Conservation (phyloP, 2,888 invertebrate genomes). For the Tenthredo notha region DNA sequence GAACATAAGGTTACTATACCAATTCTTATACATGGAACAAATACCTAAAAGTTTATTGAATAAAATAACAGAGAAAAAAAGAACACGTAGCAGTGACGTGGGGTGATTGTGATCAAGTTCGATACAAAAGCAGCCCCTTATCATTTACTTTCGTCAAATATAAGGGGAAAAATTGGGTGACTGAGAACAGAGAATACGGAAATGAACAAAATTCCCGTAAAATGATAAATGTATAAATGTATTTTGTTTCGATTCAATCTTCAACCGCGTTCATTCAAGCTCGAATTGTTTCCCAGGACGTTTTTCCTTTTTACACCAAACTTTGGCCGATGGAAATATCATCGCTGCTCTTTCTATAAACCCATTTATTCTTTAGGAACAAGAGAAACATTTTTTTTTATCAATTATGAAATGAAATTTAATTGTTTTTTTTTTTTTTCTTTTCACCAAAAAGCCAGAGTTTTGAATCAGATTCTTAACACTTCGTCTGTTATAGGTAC, state of each 20-base stretch:
- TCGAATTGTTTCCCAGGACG: not conserved
- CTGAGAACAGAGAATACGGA: not conserved
- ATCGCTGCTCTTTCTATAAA: not conserved
- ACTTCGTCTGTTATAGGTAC: too few species aligned
- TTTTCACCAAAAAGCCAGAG: too few species aligned
- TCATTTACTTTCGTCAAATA: constrained; percentile 14
- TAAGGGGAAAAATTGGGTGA: not conserved
- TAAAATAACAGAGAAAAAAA: not conserved
- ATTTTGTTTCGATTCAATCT: not conserved
- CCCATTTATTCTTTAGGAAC: not conserved
- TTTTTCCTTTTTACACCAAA: not conserved
- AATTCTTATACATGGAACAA: not conserved
- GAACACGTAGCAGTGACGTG: not conserved
- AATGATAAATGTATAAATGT: not conserved
- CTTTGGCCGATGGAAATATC: not conserved
- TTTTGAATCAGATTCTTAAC: too few species aligned
- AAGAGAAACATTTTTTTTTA: not conserved
- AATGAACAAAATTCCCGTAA: not conserved
- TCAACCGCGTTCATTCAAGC: not conserved
- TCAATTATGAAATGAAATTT: not conserved
- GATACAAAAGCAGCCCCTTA: constrained; percentile 7
- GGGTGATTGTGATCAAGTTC: not conserved
- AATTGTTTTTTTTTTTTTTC: too few species aligned
- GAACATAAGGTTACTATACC: not conserved
- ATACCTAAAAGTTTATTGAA: not conserved